Evolutionary conservation across 1,140 invertebrate genomes (phyloP), one percentile per base, ranked within the genome.

Genomic region (Brachionus sp.): DNA sequence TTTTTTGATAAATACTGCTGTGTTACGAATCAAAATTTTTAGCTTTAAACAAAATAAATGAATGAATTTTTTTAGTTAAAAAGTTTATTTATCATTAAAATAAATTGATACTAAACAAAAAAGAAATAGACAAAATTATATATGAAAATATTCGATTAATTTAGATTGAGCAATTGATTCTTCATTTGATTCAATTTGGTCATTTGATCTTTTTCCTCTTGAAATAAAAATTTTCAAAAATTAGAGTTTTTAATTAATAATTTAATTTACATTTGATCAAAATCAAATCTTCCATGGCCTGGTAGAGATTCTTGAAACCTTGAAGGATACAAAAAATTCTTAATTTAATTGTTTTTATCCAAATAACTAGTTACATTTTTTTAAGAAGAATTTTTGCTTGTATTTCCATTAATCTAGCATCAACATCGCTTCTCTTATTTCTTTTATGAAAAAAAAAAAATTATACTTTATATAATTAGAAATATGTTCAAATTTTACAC

Each of bases 351-450:
- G 7, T 25, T 62, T 64, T 23, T 25, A 12, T 25, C 23, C 1
- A 16, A 64, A 64, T 4, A 4, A n/a, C 5, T 19, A 19, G 16
- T 16, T 66, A 66, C 64, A 37, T 37, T 33, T 66, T 29, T 29
- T 29, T 66, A 0, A 66, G n/a, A 3, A 66, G 64, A 33, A 66
- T 66, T 66, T 66, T 66, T 1, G 64, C 64, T 33, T 66, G 64
- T 23, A 66, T 33, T 66, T 66, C 64, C 64, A 66, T 33, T 12
- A 66, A 16, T 66, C 64, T 66, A 66, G 64, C 64, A 37, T 66
- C 64, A n/a, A 66, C 64, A 66, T 66, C 64, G 7, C 64, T 66
- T 37, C 64, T 66, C 12, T 66, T 66, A 19, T 66, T 66, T 33
- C 64, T 66, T 29, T 33, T 12, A 46, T 2, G 10, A 33, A 37